These are phyloP conservation scores for Cheilosia vulpina DNA, from an alignment of 2,888 invertebrate species.

Conservation along the genomic window DNA sequence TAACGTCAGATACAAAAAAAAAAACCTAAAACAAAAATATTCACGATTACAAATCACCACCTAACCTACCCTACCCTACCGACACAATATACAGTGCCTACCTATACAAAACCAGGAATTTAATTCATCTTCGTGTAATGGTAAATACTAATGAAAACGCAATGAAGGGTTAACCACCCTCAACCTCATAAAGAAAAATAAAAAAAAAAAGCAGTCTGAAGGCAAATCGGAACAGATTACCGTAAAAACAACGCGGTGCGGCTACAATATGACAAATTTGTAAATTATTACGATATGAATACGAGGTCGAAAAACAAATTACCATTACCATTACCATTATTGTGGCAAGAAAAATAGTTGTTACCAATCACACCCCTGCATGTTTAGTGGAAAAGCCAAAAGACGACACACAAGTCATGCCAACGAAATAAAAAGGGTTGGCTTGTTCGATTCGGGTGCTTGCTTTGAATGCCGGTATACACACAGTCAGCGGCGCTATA, in stretches of 20 bases:
- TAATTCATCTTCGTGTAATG: constrained; percentile 52
- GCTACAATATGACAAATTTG: constrained; percentile 71
- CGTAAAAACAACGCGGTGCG: constrained; percentile 71
- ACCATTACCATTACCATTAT: constrained; percentile 72
- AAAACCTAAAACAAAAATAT: constrained; percentile 28
- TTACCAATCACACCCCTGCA: constrained; percentile 73
- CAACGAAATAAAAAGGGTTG: constrained; percentile 63
- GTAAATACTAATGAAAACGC: constrained; percentile 60
- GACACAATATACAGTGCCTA: too few relatives aligned
- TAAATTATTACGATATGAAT: constrained; percentile 70
- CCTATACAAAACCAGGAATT: constrained; percentile 22
- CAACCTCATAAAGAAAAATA: background rate
- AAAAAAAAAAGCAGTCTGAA: too few relatives aligned
- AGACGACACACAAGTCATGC: constrained; percentile 43
- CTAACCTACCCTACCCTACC: constrained; percentile 5
- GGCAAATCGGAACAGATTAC: constrained; percentile 59
- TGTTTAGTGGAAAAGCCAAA: constrained; percentile 43
- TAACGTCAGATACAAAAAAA: background rate
- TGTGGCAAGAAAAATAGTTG: constrained; percentile 73
- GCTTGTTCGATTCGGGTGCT: constrained; percentile 23
- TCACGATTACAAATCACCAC: constrained; percentile 26
- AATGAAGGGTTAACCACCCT: constrained; percentile 52
- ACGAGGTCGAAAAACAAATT: constrained; percentile 70
- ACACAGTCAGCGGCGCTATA: constrained; percentile 20
- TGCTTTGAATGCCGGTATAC: constrained; percentile 25